Conservation (phyloP, 2,797 vertebrate species). For the Silurus aristotelis region DNA sequence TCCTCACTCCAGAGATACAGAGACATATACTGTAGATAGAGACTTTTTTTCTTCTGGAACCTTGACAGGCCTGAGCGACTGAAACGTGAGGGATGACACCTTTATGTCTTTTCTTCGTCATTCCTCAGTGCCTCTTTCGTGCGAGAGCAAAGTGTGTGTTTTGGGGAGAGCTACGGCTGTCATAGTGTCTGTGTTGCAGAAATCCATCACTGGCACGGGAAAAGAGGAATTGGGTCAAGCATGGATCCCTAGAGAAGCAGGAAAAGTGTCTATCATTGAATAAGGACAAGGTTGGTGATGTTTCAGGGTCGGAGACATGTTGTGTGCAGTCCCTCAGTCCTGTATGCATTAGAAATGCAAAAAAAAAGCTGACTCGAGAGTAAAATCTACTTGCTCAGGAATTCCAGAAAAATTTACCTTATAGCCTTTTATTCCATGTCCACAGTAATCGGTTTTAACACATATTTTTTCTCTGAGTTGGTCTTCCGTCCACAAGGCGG, state of each 20-base stretch:
- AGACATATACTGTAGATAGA: slow-evolving; percentile 17
- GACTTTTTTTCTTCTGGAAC: slow-evolving; percentile 36
- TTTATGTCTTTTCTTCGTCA: slow-evolving; percentile 51
- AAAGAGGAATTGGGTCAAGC: slow-evolving; percentile 55
- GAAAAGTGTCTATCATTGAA: slow-evolving; percentile 45
- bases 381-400: too few relatives aligned
- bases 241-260: slow-evolving; percentile 43
- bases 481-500: too few relatives aligned
- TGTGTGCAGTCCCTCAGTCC: background rate
- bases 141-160: slow-evolving; percentile 58
- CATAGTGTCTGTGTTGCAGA: slow-evolving; percentile 38
- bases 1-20: slow-evolving; percentile 23
- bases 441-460: too few relatives aligned
- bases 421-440: background rate
- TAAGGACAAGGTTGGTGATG: slow-evolving; percentile 10
- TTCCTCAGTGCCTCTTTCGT: slow-evolving; percentile 43
- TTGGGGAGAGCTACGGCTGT: slow-evolving; percentile 52
- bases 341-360: background rate
- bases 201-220: slow-evolving; percentile 56
- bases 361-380: background rate
- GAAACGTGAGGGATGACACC: slow-evolving; percentile 63
- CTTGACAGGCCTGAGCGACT: slow-evolving; percentile 56
- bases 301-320: slow-evolving; percentile 8
- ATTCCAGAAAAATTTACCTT: background rate
- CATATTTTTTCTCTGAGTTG: too few relatives aligned